Evolutionary conservation across 2,888 invertebrate species (phyloP).

Genomic region (Drosophila pegasa): DNA sequence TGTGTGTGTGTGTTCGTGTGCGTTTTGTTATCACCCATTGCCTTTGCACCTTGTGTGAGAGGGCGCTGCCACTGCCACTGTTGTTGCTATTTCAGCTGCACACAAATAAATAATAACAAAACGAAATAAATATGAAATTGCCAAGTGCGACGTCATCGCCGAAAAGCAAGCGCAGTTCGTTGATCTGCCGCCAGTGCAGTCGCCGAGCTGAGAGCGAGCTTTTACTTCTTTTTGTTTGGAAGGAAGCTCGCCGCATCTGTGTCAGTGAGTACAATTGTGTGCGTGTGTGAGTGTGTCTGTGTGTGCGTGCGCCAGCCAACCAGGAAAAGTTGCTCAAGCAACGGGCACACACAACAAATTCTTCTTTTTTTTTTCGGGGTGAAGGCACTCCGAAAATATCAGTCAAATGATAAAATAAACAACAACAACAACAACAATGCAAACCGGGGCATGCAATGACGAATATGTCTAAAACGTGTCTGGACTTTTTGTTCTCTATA

Average conservation of each 20-base stretch:
- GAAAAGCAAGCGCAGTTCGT: conserved; percentile 72
- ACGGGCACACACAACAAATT: conserved; percentile 35
- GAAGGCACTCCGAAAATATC: conserved; percentile 76
- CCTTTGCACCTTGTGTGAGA: conserved; percentile 55
- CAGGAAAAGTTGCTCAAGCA: conserved; percentile 61
- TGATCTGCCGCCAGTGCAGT: conserved; percentile 57
- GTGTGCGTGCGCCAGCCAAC: conserved; percentile 39
- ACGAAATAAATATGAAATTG: conserved; percentile 57
- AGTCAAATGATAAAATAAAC: conserved; percentile 75
- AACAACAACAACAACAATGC: conserved; percentile 46
- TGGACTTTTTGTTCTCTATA: conserved; percentile 48
- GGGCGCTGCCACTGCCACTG: conserved; percentile 10
- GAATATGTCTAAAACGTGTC: conserved; percentile 74
- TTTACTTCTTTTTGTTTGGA: conserved; percentile 53
- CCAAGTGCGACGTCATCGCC: conserved; percentile 66
- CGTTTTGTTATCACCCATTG: conserved; percentile 62
- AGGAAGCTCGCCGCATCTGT: conserved; percentile 55
- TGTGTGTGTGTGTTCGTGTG: conserved; percentile 4
- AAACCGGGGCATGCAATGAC: conserved; percentile 61
- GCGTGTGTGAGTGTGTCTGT: not conserved
- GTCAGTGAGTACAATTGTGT: conserved; percentile 21
- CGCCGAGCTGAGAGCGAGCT: conserved; percentile 54
- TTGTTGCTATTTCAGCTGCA: conserved; percentile 27
- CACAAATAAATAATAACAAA: conserved; percentile 61
- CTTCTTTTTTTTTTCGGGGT: conserved; percentile 51